Evolutionary conservation across 2,113 vertebrate genomes (phyloP).

Genomic region (Channa maculata): DNA sequence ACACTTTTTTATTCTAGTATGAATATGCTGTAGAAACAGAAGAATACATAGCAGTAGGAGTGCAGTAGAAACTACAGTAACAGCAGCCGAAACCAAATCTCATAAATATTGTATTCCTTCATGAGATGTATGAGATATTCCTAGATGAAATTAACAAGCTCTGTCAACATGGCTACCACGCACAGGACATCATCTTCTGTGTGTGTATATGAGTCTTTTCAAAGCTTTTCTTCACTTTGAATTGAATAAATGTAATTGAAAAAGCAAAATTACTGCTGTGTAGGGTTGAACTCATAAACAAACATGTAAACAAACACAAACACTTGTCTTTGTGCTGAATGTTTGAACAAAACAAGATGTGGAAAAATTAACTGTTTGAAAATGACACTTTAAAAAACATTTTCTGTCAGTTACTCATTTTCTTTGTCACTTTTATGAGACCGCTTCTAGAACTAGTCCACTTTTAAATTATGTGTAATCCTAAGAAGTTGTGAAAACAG

Average conservation of each 20-base stretch:
- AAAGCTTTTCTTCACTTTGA: slow-evolving; percentile 34
- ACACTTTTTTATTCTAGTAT: neutral
- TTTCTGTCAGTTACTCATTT: slow-evolving; percentile 13
- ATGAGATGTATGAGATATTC: slow-evolving; percentile 3
- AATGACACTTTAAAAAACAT: slow-evolving; percentile 7
- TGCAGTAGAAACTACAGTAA: neutral
- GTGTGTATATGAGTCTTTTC: neutral
- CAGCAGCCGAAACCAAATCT: neutral
- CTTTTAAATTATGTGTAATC: neutral
- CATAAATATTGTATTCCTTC: slow-evolving; percentile 36
- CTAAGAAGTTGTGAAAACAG: neutral
- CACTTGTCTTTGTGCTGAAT: slow-evolving; percentile 5
- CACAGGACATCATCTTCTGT: neutral
- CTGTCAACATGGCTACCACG: slow-evolving; percentile 35
- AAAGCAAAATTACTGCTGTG: slow-evolving; percentile 30
- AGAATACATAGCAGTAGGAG: neutral
- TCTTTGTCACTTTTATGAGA: neutral
- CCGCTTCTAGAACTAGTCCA: neutral
- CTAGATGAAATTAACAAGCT: slow-evolving; percentile 69
- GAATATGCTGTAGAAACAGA: neutral
- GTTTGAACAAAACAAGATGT: slow-evolving; percentile 17
- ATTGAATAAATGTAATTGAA: slow-evolving; percentile 35
- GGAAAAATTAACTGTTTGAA: neutral
- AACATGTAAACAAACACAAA: slow-evolving; percentile 27
- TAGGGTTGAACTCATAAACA: slow-evolving; percentile 1